Base-by-base conservation (phyloP, 2,113 vertebrate genomes). In the Thunnus thynnus region DNA sequence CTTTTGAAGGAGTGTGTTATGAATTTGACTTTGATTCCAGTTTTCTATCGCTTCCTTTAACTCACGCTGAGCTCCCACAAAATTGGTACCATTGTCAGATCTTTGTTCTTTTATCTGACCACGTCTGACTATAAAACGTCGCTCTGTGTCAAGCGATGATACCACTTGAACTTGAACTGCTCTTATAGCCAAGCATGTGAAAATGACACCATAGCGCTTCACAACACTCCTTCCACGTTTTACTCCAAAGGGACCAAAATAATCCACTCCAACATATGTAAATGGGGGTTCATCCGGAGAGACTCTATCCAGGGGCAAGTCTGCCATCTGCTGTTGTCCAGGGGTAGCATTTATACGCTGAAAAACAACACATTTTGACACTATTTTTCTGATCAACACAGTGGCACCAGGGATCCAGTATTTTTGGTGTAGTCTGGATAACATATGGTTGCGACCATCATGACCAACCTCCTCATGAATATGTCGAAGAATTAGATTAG, bases 221-320 rank as follows among this genome's bases (percentile, higher is more conserved):
- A 55, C n/a, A n/a, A 18, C 13, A 17, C 14, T 17, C 14, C 52
- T 16, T n/a, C 52, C 18, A 5, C 62, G 47, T 11, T 58, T 77
- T 3, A 77, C 74, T 16, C 56, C 12, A 17, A 67, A 48, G 1
- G 54, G 74, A 4, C 63, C 51, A n/a, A 58, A 77, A 17, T 58
- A 76, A 3, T 77, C 20, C 0, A 72, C 69, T 27, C 41, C 55
- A 2, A 72, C 16, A 47, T 10, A 2, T 14, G 58, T 30, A n/a
- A 63, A 63, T n/a, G 50, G 72, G 12, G 27, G 58, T 52, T 52
- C 25, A 22, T 63, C 58, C 4, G 72, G 60, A 0, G 2, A 7
- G 0, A 65, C 4, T 57, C 61, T 47, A 2, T 76, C 50, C 5
- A 0, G 0, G 6, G 54, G 54, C 25, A 77, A 32, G 12, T 77